Percentiles rank a stretch among this genome's conserved stretches.
phyloP scores from a whole-genome alignment of 2,888 invertebrate species.

The Beris chalybata region DNA sequence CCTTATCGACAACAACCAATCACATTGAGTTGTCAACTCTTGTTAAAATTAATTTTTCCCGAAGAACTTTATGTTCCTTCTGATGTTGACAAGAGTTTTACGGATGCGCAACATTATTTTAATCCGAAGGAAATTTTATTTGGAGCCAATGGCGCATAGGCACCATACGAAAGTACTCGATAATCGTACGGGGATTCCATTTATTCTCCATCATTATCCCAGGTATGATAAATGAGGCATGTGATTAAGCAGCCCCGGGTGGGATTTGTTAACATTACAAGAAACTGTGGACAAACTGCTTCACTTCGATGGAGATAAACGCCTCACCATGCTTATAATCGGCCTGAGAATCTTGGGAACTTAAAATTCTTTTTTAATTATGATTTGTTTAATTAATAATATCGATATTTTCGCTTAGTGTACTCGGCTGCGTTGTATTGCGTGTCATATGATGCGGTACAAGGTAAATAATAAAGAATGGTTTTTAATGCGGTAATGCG shows the following conservation, averaged over 20 bases:
- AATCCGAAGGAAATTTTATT: conserved; percentile 7
- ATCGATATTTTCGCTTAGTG: no score
- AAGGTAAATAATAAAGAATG: no score
- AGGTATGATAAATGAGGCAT: conserved; percentile 15
- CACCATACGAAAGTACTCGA: no score
- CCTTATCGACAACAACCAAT: conserved; percentile 16
- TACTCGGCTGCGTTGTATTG: no score
- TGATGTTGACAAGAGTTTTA: conserved; percentile 21
- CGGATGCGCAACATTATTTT: conserved; percentile 11
- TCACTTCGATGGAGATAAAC: conserved; percentile 2
- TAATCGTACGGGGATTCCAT: not conserved
- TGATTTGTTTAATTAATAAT: conserved; percentile 15
- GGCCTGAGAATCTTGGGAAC: conserved; percentile 4
- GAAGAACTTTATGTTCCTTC: conserved; percentile 10
- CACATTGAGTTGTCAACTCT: conserved; percentile 19
- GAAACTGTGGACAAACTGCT: conserved; percentile 21
- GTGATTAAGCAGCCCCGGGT: conserved; percentile 19
- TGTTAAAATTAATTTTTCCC: conserved; percentile 17
- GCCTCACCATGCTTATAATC: not conserved
- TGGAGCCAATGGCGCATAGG: not conserved
- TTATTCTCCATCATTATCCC: conserved; percentile 17
- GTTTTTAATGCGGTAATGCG: no score
- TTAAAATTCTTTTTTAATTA: conserved; percentile 10
- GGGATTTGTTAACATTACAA: conserved; percentile 16
- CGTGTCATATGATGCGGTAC: no score